phyloP scores from a whole-genome alignment of 2,888 invertebrate genomes.

The Athripsodes cinereus region DNA sequence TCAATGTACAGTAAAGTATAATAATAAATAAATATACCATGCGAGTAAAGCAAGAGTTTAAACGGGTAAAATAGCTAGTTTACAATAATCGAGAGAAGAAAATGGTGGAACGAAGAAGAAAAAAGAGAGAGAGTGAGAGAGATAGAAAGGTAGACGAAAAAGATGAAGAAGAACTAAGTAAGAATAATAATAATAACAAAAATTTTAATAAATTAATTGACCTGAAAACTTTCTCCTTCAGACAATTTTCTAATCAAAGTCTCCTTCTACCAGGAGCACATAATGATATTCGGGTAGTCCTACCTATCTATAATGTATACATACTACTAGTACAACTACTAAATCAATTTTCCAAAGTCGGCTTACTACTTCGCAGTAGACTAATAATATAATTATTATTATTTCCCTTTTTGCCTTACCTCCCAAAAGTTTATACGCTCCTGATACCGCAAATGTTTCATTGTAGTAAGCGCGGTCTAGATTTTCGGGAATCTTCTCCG shows the following conservation, averaged over 20 bases:
- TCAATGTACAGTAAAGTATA: no score
- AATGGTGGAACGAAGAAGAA: no score
- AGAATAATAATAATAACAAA: neutral
- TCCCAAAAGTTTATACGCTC: slow-evolving; percentile 18
- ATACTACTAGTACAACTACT: no score
- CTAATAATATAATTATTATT: no score
- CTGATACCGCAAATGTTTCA: slow-evolving; percentile 16
- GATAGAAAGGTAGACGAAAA: neutral
- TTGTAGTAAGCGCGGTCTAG: no score
- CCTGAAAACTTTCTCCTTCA: slow-evolving; percentile 8
- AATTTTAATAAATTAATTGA: neutral
- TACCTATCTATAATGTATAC: no score
- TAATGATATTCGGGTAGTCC: slow-evolving; percentile 18
- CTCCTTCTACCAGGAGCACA: slow-evolving; percentile 19
- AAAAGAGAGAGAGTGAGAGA: neutral
- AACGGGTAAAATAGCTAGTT: no score
- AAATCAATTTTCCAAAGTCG: slow-evolving; percentile 25
- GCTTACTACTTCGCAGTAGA: slow-evolving; percentile 22
- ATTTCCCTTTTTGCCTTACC: slow-evolving; percentile 13
- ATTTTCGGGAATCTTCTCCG: no score
- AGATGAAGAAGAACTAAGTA: neutral
- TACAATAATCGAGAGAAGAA: no score
- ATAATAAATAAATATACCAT: neutral
- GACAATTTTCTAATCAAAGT: slow-evolving; percentile 25
- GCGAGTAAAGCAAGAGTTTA: no score